Percentiles rank a stretch among this genome's conserved stretches.
These are phyloP conservation scores for Benitochromis conjunctus DNA, from an alignment of 2,113 vertebrate genomes.

Conservation along the genomic window DNA sequence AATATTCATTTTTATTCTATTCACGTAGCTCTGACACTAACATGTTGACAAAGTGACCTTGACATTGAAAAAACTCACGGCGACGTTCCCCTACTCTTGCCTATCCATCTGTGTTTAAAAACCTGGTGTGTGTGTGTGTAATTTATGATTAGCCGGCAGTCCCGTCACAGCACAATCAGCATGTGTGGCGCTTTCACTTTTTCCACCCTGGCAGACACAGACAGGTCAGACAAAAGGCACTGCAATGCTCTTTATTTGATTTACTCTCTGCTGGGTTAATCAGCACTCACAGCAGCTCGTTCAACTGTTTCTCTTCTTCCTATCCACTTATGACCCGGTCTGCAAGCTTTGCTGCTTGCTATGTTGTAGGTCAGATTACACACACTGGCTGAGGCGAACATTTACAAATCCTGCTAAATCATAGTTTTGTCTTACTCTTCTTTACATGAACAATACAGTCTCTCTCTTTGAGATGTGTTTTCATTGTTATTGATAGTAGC, in stretches of 20 bases:
- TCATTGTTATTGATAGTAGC: neutral
- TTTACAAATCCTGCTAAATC: neutral
- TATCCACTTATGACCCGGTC: rapidly evolving
- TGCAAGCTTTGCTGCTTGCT: rapidly evolving
- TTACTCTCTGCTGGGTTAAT: neutral
- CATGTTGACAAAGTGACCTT: neutral
- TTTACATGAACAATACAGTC: neutral
- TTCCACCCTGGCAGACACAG: neutral
- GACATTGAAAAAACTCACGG: neutral
- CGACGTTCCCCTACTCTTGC: neutral
- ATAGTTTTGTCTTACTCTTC: neutral
- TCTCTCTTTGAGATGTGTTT: neutral
- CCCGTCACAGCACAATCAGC: neutral
- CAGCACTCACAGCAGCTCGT: neutral
- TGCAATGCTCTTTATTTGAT: neutral
- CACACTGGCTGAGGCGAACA: neutral
- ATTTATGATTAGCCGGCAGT: neutral
- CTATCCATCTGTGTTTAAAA: neutral
- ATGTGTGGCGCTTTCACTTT: neutral
- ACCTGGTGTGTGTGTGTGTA: rapidly evolving
- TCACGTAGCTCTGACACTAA: neutral
- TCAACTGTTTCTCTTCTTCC: neutral
- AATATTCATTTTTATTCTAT: neutral
- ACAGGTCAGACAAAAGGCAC: neutral
- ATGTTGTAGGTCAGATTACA: neutral